Evolutionary conservation across 2,888 invertebrate genomes (phyloP), one percentile per base, ranked within the genome.

Genomic region (Aquatica leii): DNA sequence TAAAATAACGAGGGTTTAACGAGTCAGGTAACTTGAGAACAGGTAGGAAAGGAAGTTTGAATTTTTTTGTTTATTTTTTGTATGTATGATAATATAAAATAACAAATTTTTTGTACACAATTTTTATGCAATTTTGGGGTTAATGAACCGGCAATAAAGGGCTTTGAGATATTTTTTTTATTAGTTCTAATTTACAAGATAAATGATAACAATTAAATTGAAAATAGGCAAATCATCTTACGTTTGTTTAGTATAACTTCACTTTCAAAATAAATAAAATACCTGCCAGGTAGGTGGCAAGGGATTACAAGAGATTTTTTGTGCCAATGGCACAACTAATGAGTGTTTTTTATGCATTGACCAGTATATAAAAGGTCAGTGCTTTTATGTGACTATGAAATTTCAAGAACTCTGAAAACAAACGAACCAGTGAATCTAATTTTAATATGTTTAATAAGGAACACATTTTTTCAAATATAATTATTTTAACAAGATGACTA

Each of bases 401-500:
- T 37, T 37, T 37, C 37, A 37, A 37, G 5, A 37, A 8, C 31
- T 31, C 31, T 31, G 31, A 31, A 31, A 31, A 31, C 31, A 31
- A 31, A 31, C 31, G 4, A 31, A 31, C 31, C 31, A 31, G 31
- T 31, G 4, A 31, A 37, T 5, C n/a, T 37, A 37, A 37, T 9
- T 37, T 2, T 37, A 37, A 37, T 37, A 37, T 37, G 37, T 37
- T 37, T 37, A 37, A 37, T 37, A 5, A 37, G 11, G 5, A 37
- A 37, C n/a, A 37, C 37, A 37, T 37, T 37, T 37, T 37, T 37
- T 37, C 12, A 37, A 37, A 37, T 37, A 37, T 37, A 37, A n/a
- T 37, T 5, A 37, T 37, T 37, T 37, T 37, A 37, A 37, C 37
- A 37, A 37, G 12, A 37, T 37, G 37, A 9, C 37, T 37, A 37